Evolutionary conservation across 64 coral and sea anemone species (phyloP).

Genomic region (Hydrozoanthus tunicans): DNA sequence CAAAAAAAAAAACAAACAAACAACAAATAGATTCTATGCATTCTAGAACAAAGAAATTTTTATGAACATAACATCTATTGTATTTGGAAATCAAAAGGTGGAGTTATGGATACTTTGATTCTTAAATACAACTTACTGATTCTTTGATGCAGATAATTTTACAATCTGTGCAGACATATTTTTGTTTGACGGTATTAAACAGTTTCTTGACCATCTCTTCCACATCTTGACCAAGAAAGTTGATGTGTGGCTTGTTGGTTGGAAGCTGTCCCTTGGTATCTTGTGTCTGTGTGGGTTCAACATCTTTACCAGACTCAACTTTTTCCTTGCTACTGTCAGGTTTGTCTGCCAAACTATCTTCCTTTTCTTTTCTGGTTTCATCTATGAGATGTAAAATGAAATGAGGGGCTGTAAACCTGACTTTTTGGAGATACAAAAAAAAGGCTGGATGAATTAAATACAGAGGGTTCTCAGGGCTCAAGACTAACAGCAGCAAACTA

Average conservation of each 20-base stretch:
- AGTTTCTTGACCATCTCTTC: constrained; percentile 62
- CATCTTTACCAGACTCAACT: background rate
- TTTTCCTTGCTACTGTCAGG: background rate
- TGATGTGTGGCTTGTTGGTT: constrained; percentile 3
- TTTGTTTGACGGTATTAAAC: constrained; percentile 60
- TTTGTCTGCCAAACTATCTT: background rate
- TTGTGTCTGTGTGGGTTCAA: background rate
- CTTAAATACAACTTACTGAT: constrained; percentile 50
- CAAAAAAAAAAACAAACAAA: no score
- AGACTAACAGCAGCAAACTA: no score
- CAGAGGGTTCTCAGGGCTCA: no score
- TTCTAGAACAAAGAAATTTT: no score
- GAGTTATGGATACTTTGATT: no score
- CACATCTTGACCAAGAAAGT: constrained; percentile 80
- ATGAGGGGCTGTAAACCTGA: background rate
- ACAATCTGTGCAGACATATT: constrained; percentile 86
- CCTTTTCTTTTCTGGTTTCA: background rate
- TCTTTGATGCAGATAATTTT: constrained; percentile 92
- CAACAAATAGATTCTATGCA: no score
- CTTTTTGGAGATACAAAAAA: no score
- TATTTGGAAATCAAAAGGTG: no score
- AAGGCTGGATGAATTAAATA: no score
- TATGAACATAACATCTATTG: no score
- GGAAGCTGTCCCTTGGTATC: background rate
- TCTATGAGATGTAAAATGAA: background rate